Base-by-base conservation (phyloP, 2,888 invertebrate genomes). In the Tinea semifulvella region DNA sequence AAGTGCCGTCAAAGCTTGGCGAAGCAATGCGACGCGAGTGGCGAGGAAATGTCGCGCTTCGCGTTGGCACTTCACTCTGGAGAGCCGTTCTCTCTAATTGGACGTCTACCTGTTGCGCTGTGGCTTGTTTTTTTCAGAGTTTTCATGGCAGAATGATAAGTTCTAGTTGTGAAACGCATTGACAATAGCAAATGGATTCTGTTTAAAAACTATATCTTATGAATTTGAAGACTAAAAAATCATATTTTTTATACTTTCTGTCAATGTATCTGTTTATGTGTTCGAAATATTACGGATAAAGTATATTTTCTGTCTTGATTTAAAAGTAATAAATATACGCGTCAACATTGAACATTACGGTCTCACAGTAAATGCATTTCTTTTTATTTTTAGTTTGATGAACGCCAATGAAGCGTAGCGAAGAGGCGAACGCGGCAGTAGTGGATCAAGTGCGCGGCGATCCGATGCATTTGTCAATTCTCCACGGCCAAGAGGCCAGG, bases 381-480 rank as follows among this genome's bases (percentile, higher is more conserved):
- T 51, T 61, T 63, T 55, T 58, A 63, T 70, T 65, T 68, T 67
- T 61, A 61, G 69, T 63, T n/a, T n/a, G 59, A 58, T 63, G 60
- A 61, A 54, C 58, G 53, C 52, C 58, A 60, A 53, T 71, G 64
- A 57, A 63, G 72, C 75, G 66, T 68, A 58, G 58, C 53, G 50
- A 52, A 52, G 58, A 63, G 61, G 39, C 26, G 36, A n/a, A 3
- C n/a, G 36, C 45, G 45, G 43, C 46, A n/a, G n/a, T n/a, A n/a
- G n/a, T n/a, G n/a, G 53, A 48, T 46, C 55, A 56, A 53, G 57
- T 59, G 61, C 60, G 45, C 50, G 58, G 60, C 72, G 69, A 53
- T 70, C 72, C 73, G 61, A 67, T 63, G 76, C 79, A 79, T 79
- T 71, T 70, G 59, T 49, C 74, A 65, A 80, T 80, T 80, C 73